Base-by-base conservation (phyloP, 2,888 invertebrate species). In the Lasius platythorax region DNA sequence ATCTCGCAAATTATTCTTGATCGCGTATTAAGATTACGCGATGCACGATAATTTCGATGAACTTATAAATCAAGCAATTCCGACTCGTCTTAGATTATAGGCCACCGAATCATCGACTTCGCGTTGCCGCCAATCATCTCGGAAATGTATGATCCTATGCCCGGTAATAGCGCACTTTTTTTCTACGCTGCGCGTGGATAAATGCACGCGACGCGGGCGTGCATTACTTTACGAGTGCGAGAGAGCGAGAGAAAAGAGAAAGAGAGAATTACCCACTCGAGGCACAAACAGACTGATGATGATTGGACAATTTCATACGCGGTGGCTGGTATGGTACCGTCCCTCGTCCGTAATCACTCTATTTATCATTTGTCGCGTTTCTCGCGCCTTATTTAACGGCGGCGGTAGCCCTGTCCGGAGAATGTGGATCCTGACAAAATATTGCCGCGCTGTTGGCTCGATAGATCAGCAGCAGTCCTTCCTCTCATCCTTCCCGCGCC, bases 341-440 rank as follows among this genome's bases (percentile, higher is more conserved):
- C 88, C 82, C 87, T 88, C 90, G 84, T 83, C 89, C 74, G 90
- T 94, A 94, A 94, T 94, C 94, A 93, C 92, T 92, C 93, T 93
- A 94, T 94, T 94, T 93, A 94, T 94, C 94, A 94, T 92, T 91
- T 90, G 89, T 85, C 86, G 85, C 88, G 85, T 88, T 92, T 93
- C 93, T 92, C 92, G 91, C 91, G 91, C 91, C 90, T 91, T 85
- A 86, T 87, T 87, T 88, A 89, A 92, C 90, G 88, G 87, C 86
- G 66, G 85, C 88, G 84, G 90, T 90, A 88, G 93, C 89, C 89
- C 93, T 92, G 93, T 90, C 93, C 91, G 88, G 88, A n/a, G 50
- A 85, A 90, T 86, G 46, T 58, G 84, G 67, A 88, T 89, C 85
- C 85, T 87, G 70, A 83, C 88, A 78, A 91, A 89, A 90, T 91